phyloP scores from a whole-genome alignment of 2,888 invertebrate species.

The Bembecia ichneumoniformis region DNA sequence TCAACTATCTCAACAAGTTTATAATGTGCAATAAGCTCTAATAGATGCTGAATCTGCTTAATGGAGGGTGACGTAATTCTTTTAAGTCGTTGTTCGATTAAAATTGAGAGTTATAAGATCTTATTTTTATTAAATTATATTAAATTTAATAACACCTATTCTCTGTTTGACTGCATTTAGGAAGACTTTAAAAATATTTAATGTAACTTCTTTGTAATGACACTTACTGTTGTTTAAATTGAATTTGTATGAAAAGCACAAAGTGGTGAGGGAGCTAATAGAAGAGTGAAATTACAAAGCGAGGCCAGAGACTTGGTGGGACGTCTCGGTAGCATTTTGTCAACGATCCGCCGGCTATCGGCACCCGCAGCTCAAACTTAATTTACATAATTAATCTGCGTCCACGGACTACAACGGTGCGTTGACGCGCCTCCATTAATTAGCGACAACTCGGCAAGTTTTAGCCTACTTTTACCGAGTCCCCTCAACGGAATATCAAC shows the following conservation, averaged over 20 bases:
- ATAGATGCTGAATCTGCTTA: too few relatives aligned
- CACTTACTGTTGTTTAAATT: too few relatives aligned
- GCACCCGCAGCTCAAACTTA: constrained; percentile 38
- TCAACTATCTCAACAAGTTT: too few relatives aligned
- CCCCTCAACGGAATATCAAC: constrained; percentile 2
- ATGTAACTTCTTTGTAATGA: too few relatives aligned
- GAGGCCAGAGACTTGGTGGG: constrained; percentile 7
- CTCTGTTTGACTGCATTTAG: too few relatives aligned
- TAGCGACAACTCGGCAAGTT: constrained; percentile 24
- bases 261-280: not conserved
- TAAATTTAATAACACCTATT: too few relatives aligned
- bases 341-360: constrained; percentile 36
- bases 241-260: not conserved
- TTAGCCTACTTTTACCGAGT: constrained; percentile 6
- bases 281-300: not conserved
- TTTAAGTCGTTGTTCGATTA: too few relatives aligned
- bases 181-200: too few relatives aligned
- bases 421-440: constrained; percentile 36
- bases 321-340: constrained; percentile 29
- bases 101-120: too few relatives aligned
- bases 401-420: constrained; percentile 22
- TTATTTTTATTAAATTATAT: too few relatives aligned
- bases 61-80: too few relatives aligned
- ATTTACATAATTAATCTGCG: constrained; percentile 57
- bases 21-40: too few relatives aligned